phyloP scores from a whole-genome alignment of 2,797 vertebrate species.

The Urosaurus nigricauda region DNA sequence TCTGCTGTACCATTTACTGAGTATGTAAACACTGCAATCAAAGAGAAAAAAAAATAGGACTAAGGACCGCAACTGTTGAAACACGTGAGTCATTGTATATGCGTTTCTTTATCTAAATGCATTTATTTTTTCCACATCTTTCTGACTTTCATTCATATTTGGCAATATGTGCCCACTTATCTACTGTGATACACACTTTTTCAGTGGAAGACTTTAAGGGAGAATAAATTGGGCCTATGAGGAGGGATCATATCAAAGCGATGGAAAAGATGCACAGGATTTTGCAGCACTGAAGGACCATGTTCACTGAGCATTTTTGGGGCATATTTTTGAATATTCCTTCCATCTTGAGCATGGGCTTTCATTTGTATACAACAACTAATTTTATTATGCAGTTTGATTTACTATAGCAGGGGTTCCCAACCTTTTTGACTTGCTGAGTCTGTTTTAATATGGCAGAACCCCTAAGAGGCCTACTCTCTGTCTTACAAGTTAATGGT shows the following conservation, averaged over 20 bases:
- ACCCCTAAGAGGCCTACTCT: too few species aligned
- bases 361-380: neutral
- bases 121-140: neutral
- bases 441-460: too few species aligned
- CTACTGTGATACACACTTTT: neutral
- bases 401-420: too few species aligned
- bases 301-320: too few species aligned
- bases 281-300: too few species aligned
- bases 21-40: slow-evolving; percentile 89
- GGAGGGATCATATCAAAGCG: neutral
- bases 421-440: too few species aligned
- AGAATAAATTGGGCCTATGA: neutral
- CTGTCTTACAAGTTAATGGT: too few species aligned
- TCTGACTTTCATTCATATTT: neutral
- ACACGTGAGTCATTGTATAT: neutral
- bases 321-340: too few species aligned
- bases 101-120: neutral
- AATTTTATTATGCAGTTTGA: too few species aligned
- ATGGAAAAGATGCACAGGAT: neutral
- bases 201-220: neutral
- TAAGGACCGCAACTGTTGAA: neutral
- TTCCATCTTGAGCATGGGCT: too few species aligned
- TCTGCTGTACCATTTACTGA: slow-evolving; percentile 90
- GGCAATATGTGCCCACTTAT: neutral
- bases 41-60: slow-evolving; percentile 40